These are phyloP conservation scores for Lacanobia oleracea DNA, from an alignment of 2,888 invertebrate genomes.

Conservation along the genomic window DNA sequence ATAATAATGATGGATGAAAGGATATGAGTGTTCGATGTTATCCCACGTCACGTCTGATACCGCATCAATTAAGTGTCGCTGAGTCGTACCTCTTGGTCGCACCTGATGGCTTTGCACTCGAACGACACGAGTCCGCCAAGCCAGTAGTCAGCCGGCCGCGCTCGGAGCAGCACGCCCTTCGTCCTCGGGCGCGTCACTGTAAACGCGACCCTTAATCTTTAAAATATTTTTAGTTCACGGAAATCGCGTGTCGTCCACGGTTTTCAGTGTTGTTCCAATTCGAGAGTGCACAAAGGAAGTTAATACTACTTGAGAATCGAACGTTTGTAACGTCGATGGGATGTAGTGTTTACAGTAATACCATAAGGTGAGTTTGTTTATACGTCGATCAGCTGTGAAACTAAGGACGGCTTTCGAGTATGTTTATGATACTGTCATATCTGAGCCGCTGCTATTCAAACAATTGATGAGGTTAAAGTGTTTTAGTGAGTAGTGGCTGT, in stretches of 20 bases:
- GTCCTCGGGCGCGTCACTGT: constrained; percentile 68
- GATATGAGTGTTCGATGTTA: constrained; percentile 60
- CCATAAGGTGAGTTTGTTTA: constrained; percentile 84
- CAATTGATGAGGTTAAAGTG: constrained; percentile 55
- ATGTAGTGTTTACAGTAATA: constrained; percentile 78
- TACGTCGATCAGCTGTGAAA: constrained; percentile 82
- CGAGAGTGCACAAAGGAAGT: constrained; percentile 75
- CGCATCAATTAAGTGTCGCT: constrained; percentile 77
- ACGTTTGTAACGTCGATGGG: constrained; percentile 76
- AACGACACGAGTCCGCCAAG: constrained; percentile 63
- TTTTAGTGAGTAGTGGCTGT: constrained; percentile 40
- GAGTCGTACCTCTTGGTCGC: constrained; percentile 71
- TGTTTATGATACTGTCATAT: constrained; percentile 66
- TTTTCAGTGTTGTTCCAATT: constrained; percentile 68
- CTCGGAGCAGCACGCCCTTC: constrained; percentile 83
- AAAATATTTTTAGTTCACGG: constrained; percentile 85
- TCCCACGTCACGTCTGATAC: constrained; percentile 68
- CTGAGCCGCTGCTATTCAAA: constrained; percentile 48
- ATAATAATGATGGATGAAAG: constrained; percentile 58
- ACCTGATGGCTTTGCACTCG: constrained; percentile 79
- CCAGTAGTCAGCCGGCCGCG: constrained; percentile 82
- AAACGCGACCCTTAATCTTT: constrained; percentile 79
- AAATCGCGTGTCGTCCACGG: constrained; percentile 78
- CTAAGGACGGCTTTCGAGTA: constrained; percentile 47
- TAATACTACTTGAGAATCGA: constrained; percentile 70